These are phyloP conservation scores for Elysia crispata DNA, from an alignment of 2,888 invertebrate genomes.

Conservation along the genomic window DNA sequence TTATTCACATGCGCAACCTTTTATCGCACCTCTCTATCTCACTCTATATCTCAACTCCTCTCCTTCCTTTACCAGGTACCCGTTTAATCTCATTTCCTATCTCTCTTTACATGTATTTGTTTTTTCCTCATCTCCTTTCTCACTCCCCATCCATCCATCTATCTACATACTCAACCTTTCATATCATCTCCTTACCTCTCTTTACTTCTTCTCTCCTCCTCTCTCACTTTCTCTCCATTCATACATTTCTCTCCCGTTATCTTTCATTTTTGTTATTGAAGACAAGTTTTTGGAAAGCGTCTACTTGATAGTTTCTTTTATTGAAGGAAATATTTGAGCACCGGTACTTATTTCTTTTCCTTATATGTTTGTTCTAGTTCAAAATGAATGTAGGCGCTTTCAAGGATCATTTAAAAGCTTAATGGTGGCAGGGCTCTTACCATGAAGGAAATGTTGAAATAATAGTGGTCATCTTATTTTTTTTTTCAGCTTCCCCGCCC, in stretches of 20 bases:
- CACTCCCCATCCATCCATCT: slow-evolving; percentile 28
- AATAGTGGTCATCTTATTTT: too few species aligned
- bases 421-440: too few species aligned
- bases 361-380: too few species aligned
- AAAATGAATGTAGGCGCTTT: background rate
- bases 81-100: slow-evolving; percentile 14
- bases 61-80: background rate
- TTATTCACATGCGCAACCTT: too few species aligned
- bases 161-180: slow-evolving; percentile 2
- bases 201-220: slow-evolving; percentile 25
- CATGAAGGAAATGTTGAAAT: too few species aligned
- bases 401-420: background rate
- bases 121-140: slow-evolving; percentile 21
- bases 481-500: too few species aligned
- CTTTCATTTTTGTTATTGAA: too few species aligned
- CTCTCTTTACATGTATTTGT: slow-evolving; percentile 16
- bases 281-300: too few species aligned
- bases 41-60: background rate
- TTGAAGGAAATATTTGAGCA: too few species aligned
- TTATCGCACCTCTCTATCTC: slow-evolving; percentile 36
- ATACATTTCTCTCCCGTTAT: background rate
- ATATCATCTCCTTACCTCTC: slow-evolving; percentile 26
- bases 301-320: too few species aligned
- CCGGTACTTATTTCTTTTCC: too few species aligned
- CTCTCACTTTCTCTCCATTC: slow-evolving; percentile 12